phyloP scores from a whole-genome alignment of 2,888 invertebrate genomes.

The Anorthoa munda region DNA sequence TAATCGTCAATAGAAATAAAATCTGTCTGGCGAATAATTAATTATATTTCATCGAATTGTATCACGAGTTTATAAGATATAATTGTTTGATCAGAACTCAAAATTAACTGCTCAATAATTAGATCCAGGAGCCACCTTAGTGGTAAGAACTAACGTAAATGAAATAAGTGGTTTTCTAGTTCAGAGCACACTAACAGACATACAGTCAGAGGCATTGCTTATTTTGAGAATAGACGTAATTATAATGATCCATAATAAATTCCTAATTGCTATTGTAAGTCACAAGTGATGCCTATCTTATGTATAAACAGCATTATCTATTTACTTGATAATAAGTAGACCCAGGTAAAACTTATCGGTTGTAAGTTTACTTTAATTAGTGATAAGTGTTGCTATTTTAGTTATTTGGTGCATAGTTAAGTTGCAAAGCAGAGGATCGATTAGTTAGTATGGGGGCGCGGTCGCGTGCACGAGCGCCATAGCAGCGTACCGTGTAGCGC shows the following conservation, averaged over 20 bases:
- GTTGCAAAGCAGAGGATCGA: slow-evolving; percentile 85
- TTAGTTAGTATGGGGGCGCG: slow-evolving; percentile 80
- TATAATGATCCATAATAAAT: not conserved
- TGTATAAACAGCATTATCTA: not conserved
- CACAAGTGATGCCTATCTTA: not conserved
- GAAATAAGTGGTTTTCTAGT: not conserved
- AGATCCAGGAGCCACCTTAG: not conserved
- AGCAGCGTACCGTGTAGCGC: too few relatives aligned
- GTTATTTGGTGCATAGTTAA: slow-evolving; percentile 75
- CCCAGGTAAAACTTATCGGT: not conserved
- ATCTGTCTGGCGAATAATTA: slow-evolving; percentile 39
- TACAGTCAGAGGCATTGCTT: too few relatives aligned
- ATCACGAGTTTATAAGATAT: slow-evolving; percentile 18
- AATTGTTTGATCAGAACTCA: slow-evolving; percentile 35
- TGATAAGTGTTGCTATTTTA: slow-evolving; percentile 24
- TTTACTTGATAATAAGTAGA: not conserved
- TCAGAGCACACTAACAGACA: not conserved
- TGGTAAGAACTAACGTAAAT: slow-evolving; percentile 5
- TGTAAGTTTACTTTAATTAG: not conserved
- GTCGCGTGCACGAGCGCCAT: slow-evolving; percentile 84
- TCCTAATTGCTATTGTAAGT: not conserved
- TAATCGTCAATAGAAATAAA: slow-evolving; percentile 37
- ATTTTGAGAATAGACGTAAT: not conserved
- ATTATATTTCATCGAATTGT: slow-evolving; percentile 26
- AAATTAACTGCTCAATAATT: slow-evolving; percentile 14